Conservation (phyloP, 2,113 vertebrate species). For the Thermophis baileyi region DNA sequence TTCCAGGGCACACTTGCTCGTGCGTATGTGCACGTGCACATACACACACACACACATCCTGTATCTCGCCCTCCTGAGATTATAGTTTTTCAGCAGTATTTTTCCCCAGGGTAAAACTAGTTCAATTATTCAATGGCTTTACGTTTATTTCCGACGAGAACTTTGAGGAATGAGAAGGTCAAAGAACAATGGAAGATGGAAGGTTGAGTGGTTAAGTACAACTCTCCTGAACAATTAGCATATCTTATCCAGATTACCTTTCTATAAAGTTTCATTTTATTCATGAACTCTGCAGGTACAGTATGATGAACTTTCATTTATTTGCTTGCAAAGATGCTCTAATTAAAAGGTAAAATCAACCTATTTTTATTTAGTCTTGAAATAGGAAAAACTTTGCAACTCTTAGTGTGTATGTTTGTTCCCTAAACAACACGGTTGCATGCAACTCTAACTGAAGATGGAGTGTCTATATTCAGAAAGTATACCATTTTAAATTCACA, state of each 20-base stretch:
- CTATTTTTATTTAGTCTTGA: conserved; percentile 51
- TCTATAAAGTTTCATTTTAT: conserved; percentile 62
- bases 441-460: conserved; percentile 38
- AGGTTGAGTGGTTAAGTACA: conserved; percentile 17
- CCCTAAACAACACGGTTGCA: conserved; percentile 24
- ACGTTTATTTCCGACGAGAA: conserved; percentile 51
- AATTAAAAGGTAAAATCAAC: conserved; percentile 62
- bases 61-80: background rate
- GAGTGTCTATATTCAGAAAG: conserved; percentile 53
- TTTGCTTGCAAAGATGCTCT: conserved; percentile 64
- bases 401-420: conserved; percentile 14
- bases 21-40: background rate
- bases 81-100: conserved; percentile 39
- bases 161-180: conserved; percentile 45
- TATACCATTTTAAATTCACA: conserved; percentile 65
- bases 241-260: conserved; percentile 43
- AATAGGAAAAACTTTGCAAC: conserved; percentile 47
- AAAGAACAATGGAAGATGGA: too few species aligned
- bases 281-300: conserved; percentile 58
- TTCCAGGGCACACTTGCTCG: background rate
- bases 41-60: background rate
- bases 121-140: conserved; percentile 51
- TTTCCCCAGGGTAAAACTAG: conserved; percentile 42
- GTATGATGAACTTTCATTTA: conserved; percentile 64
- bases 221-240: conserved; percentile 34